Base-by-base conservation (phyloP, 64 coral and sea anemone species). In the Montipora cactus region DNA sequence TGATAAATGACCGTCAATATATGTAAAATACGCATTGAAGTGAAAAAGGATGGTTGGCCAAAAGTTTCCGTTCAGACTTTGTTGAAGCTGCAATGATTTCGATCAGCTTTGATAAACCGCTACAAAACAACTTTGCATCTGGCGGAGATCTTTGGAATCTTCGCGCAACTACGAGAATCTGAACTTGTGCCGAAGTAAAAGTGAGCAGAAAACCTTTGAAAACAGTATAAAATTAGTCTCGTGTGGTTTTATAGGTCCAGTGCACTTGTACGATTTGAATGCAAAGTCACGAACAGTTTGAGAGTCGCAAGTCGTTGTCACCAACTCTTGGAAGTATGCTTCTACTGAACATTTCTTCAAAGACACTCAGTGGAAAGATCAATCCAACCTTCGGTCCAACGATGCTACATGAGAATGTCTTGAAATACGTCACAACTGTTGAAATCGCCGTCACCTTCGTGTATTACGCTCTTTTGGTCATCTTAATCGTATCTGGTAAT, bases 401-500 rank as follows among this genome's bases (percentile, higher is more conserved):
- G 75, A 19, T 2, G 25, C 67, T 75, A 14, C 20, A 14, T 47
- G 47, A 3, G 44, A 8, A 78, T 75, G 14, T 83, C 51, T 67
- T 93, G 59, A 47, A 66, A 25, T 19, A 49, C 83, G 20, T 85
- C 62, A 22, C 83, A 74, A 45, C 68, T 77, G 0, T 12, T 85
- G 90, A 92, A 19, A 59, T 83, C 28, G 45, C 47, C 3, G 28
- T 86, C 62, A 71, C 75, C 59, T 19, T 80, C 8, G 9, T 93
- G n/a, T 93, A 71, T 46, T 93, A 51, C 69, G 1, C 49, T 25
- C 57, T 72, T 2, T 8, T 93, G 64, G 20, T 78, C 4, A 15
- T 93, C 6, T 48, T 78, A 25, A 97, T 97, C 28, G 71, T 94
- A 12, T 13, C 57, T 12, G 95, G 95, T 52, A 97, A 97, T 83